Evolutionary conservation across 2,888 invertebrate genomes (phyloP).

Genomic region (Trichacis sp.): DNA sequence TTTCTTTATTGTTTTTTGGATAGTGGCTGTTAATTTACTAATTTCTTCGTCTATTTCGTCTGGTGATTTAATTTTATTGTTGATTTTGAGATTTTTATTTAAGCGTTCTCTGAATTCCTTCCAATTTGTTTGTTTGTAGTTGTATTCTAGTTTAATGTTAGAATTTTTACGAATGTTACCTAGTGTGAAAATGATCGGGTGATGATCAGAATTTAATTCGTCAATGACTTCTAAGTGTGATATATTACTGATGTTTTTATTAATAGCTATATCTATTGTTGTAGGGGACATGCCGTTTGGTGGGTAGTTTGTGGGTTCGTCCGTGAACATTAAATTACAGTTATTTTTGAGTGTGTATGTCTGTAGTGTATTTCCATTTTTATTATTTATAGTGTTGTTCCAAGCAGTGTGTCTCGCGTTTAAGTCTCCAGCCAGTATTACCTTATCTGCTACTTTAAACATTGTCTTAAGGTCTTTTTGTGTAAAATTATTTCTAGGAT

Average conservation of each 20-base stretch:
- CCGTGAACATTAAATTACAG: slow-evolving; percentile 33
- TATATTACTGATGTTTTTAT: slow-evolving; percentile 42
- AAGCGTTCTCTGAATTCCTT: slow-evolving; percentile 22
- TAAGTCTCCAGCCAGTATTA: slow-evolving; percentile 44
- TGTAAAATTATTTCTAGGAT: slow-evolving; percentile 29
- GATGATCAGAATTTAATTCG: slow-evolving; percentile 49
- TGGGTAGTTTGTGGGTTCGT: slow-evolving; percentile 46
- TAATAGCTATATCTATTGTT: slow-evolving; percentile 47
- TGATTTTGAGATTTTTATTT: slow-evolving; percentile 23
- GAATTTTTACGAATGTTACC: background rate
- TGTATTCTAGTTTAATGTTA: background rate
- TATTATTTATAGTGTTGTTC: slow-evolving; percentile 41
- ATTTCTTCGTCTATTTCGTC: slow-evolving; percentile 34
- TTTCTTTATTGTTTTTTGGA: slow-evolving; percentile 10
- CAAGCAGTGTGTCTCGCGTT: slow-evolving; percentile 46
- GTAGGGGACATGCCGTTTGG: slow-evolving; percentile 41
- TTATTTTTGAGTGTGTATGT: slow-evolving; percentile 40
- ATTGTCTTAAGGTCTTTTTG: slow-evolving; percentile 31
- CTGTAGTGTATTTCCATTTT: slow-evolving; percentile 35
- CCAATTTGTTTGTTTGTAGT: slow-evolving; percentile 40
- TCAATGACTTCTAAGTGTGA: slow-evolving; percentile 19
- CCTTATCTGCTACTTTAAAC: slow-evolving; percentile 29
- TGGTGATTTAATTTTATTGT: slow-evolving; percentile 6
- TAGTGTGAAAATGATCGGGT: slow-evolving; percentile 38
- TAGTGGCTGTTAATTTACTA: slow-evolving; percentile 23